Evolutionary conservation across 1,140 invertebrate species (phyloP).

Genomic region (Contarinia nasturtii): DNA sequence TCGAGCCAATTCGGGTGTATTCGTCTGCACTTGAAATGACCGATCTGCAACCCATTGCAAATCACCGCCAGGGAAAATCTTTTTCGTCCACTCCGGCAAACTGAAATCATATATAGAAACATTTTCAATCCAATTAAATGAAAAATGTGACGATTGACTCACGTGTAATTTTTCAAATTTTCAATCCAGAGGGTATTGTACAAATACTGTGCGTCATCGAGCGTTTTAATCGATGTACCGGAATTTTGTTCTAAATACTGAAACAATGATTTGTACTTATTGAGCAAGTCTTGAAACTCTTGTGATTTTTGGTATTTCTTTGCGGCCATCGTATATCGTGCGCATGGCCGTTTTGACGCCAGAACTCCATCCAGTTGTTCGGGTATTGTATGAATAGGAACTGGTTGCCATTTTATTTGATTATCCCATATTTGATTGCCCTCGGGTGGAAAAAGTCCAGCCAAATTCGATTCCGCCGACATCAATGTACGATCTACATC

Average conservation of each 20-base stretch:
- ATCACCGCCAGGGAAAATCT: constrained; percentile 26
- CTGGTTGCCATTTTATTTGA: constrained; percentile 65
- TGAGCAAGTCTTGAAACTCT: constrained; percentile 34
- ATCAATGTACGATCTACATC: constrained; percentile 77
- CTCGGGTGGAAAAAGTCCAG: constrained; percentile 53
- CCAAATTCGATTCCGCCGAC: constrained; percentile 69
- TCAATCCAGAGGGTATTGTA: constrained; percentile 53
- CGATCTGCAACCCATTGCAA: constrained; percentile 29
- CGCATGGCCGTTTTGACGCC: constrained; percentile 42
- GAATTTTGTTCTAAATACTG: constrained; percentile 38
- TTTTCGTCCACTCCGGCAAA: constrained; percentile 50
- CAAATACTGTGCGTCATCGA: constrained; percentile 34
- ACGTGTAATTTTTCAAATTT: constrained; percentile 34
- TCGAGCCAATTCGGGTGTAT: constrained; percentile 29
- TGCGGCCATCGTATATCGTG: constrained; percentile 35
- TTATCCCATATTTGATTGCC: constrained; percentile 43
- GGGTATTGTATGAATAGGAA: constrained; percentile 66
- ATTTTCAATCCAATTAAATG: neutral
- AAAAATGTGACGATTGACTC: neutral
- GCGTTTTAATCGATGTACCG: constrained; percentile 31
- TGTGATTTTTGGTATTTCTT: constrained; percentile 31
- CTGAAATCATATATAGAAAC: constrained; percentile 23
- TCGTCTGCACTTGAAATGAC: constrained; percentile 28
- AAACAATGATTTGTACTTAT: constrained; percentile 40
- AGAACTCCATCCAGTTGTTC: constrained; percentile 43